A percentile compares a stretch with the other conserved stretches of the same genome.
These are phyloP conservation scores for Nothoprocta perdicaria DNA, from an alignment of 2,113 vertebrate species.

Conservation along the genomic window DNA sequence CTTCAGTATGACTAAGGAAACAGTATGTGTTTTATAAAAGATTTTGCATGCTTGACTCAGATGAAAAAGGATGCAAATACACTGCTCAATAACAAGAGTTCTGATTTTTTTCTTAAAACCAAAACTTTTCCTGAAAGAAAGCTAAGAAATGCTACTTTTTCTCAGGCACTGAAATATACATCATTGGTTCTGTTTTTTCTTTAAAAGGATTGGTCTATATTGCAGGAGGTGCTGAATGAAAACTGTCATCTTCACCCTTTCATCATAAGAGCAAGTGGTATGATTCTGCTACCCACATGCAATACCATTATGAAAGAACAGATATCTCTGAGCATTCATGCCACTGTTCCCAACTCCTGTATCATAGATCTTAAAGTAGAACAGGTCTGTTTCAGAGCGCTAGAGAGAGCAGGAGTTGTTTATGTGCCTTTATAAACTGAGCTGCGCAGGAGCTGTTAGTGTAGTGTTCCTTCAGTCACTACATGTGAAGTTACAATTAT, in stretches of 20 bases:
- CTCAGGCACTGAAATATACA: not conserved
- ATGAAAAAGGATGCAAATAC: not conserved
- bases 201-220: not conserved
- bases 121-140: too few relatives aligned
- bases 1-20: not conserved
- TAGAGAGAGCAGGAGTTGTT: not conserved
- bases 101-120: too few relatives aligned
- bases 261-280: not conserved
- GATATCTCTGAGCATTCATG: not conserved
- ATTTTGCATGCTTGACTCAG: not conserved
- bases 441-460: not conserved
- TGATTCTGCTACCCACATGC: not conserved
- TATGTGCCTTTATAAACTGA: not conserved
- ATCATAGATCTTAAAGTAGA: not conserved
- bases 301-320: not conserved
- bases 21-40: not conserved
- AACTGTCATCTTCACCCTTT: not conserved
- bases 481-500: rapidly evolving
- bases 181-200: not conserved
- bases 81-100: too few relatives aligned
- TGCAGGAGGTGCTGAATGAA: not conserved
- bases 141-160: not conserved
- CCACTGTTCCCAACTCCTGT: not conserved
- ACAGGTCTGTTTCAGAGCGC: not conserved
- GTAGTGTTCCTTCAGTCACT: not conserved